Evolutionary conservation across 2,797 vertebrate species (phyloP).

Genomic region (Tinamus major): DNA sequence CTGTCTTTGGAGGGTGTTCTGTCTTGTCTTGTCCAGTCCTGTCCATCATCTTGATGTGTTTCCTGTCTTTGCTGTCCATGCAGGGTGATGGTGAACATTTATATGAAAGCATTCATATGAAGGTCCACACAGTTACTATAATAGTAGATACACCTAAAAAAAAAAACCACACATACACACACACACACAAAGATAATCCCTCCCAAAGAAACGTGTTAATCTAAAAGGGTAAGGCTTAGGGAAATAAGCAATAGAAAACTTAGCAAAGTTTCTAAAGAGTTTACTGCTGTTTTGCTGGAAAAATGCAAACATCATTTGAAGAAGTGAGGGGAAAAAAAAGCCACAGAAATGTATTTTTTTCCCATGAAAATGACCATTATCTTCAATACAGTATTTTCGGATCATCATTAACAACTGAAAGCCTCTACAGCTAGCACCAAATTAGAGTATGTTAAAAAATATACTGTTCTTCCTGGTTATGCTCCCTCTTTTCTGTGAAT

Average conservation of each 20-base stretch:
- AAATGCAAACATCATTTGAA: not conserved
- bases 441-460: conserved; percentile 25
- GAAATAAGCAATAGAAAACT: not conserved
- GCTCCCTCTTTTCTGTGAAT: not conserved
- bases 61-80: conserved; percentile 36
- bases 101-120: not conserved
- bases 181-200: conserved; percentile 33
- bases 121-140: not conserved
- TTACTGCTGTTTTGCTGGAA: not conserved
- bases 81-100: not conserved
- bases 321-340: conserved; percentile 31
- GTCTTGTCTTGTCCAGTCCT: conserved; percentile 22
- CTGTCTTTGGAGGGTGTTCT: not conserved
- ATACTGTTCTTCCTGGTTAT: not conserved
- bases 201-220: not conserved
- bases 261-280: rapidly evolving
- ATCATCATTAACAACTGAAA: conserved; percentile 44
- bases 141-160: not conserved
- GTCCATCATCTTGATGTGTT: not conserved
- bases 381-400: conserved; percentile 73
- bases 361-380: conserved; percentile 38
- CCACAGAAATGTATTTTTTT: conserved; percentile 30
- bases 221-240: not conserved
- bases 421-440: conserved; percentile 13
- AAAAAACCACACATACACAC: no score